Conservation (phyloP, 2,888 invertebrate genomes). For the Meloe dianella region DNA sequence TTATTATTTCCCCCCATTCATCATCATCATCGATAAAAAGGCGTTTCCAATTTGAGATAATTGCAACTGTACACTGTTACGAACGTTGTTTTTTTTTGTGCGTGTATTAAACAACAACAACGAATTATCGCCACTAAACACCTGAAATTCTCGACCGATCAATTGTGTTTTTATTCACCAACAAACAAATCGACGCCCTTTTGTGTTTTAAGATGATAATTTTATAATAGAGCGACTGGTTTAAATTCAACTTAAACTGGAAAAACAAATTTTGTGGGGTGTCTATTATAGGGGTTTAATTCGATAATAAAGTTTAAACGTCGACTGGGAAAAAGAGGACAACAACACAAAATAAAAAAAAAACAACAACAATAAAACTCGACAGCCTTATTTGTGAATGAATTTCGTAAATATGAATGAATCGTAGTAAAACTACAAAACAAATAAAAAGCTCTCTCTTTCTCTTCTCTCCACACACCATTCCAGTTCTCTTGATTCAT, state of each 20-base stretch:
- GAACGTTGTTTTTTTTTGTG: too few species aligned
- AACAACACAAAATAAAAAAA: slow-evolving; percentile 34
- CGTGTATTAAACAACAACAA: too few species aligned
- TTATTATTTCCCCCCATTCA: not conserved
- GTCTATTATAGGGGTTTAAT: slow-evolving; percentile 40
- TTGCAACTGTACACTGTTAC: too few species aligned
- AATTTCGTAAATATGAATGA: slow-evolving; percentile 54
- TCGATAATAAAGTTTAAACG: slow-evolving; percentile 43
- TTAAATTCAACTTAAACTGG: slow-evolving; percentile 21
- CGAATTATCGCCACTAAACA: too few species aligned
- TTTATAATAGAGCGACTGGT: too few species aligned
- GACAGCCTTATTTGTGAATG: slow-evolving; percentile 48
- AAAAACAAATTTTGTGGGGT: too few species aligned
- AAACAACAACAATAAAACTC: slow-evolving; percentile 39
- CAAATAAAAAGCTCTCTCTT: slow-evolving; percentile 56
- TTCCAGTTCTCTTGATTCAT: slow-evolving; percentile 48
- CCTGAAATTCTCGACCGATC: too few species aligned
- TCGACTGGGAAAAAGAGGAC: slow-evolving; percentile 34
- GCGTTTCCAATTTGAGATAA: too few species aligned
- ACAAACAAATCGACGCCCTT: too few species aligned
- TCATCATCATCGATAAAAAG: not conserved
- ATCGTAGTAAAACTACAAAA: slow-evolving; percentile 60
- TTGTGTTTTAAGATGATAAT: too few species aligned
- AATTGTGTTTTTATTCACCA: too few species aligned
- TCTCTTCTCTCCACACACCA: slow-evolving; percentile 47